Percentiles rank a stretch among this genome's conserved stretches.
Evolutionary conservation across 2,797 vertebrate species (phyloP).

Genomic region (Urophycis tenuis): DNA sequence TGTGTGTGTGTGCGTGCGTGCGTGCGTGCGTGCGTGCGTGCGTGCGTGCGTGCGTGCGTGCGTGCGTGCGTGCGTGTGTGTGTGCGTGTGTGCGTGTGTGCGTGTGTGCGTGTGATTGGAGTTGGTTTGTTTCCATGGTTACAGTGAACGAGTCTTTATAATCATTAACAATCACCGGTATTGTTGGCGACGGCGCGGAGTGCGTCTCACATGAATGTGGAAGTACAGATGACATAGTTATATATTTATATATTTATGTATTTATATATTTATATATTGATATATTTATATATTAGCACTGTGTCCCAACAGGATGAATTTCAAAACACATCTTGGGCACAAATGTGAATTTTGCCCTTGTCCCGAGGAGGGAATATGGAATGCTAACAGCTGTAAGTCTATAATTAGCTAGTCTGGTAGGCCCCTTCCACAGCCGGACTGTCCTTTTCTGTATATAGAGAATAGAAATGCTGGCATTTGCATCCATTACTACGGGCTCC

Average conservation of each 20-base stretch:
- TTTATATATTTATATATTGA: too few species aligned
- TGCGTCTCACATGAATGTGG: background rate
- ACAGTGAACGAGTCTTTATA: background rate
- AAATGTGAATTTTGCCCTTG: background rate
- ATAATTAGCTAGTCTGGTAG: too few species aligned
- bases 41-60: background rate
- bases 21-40: background rate
- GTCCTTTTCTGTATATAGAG: background rate
- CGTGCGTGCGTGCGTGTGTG: background rate
- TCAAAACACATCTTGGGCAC: background rate
- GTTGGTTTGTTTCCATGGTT: constrained; percentile 4
- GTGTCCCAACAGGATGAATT: background rate
- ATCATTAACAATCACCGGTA: background rate
- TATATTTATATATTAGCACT: background rate
- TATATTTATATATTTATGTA: too few species aligned
- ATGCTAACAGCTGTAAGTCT: background rate
- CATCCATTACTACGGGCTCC: constrained; percentile 53
- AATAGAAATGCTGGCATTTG: constrained; percentile 27
- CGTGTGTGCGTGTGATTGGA: background rate
- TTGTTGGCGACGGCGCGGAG: background rate
- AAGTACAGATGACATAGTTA: background rate
- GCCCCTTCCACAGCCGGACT: too few species aligned
- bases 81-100: background rate
- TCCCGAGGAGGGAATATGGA: background rate
- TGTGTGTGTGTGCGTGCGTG: background rate